A percentile compares a stretch with the other conserved stretches of the same genome.
phyloP scores from a whole-genome alignment of 2,888 invertebrate species.

The Plagodis dolabraria region DNA sequence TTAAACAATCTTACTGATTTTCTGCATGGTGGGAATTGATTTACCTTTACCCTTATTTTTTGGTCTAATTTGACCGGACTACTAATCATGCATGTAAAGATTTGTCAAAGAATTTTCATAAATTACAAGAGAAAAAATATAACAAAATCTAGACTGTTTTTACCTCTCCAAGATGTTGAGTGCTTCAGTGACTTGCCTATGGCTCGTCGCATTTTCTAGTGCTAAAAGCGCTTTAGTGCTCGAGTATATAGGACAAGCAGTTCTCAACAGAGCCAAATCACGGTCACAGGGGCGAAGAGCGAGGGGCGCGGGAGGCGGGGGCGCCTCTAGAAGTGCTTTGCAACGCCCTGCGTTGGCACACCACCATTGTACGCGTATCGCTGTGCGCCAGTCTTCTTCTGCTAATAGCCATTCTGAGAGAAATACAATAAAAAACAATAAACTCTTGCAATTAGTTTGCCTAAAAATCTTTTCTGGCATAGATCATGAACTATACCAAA shows the following conservation, averaged over 20 bases:
- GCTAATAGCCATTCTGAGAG: conserved; percentile 68
- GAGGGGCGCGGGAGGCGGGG: conserved; percentile 54
- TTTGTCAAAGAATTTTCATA: too few species aligned
- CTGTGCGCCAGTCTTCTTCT: conserved; percentile 65
- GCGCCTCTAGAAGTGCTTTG: conserved; percentile 46
- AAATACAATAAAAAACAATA: too few species aligned
- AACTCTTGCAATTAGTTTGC: too few species aligned
- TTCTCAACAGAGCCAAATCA: conserved; percentile 79
- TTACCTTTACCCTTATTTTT: too few species aligned
- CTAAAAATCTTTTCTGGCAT: too few species aligned
- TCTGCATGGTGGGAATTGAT: too few species aligned
- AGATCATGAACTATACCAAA: too few species aligned
- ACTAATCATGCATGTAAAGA: too few species aligned
- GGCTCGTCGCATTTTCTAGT: conserved; percentile 87
- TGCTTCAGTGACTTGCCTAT: conserved; percentile 82
- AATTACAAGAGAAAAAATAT: too few species aligned
- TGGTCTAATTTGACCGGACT: too few species aligned
- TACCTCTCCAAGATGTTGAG: conserved; percentile 85
- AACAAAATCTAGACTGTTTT: conserved; percentile 17
- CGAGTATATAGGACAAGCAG: conserved; percentile 80
- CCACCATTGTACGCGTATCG: conserved; percentile 72
- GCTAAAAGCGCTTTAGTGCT: conserved; percentile 81
- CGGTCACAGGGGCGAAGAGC: conserved; percentile 53
- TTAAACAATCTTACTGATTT: too few species aligned
- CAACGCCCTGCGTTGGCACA: conserved; percentile 52